These are phyloP conservation scores for Orchesellides sinensis DNA, from an alignment of 2,888 invertebrate species.

Conservation along the genomic window DNA sequence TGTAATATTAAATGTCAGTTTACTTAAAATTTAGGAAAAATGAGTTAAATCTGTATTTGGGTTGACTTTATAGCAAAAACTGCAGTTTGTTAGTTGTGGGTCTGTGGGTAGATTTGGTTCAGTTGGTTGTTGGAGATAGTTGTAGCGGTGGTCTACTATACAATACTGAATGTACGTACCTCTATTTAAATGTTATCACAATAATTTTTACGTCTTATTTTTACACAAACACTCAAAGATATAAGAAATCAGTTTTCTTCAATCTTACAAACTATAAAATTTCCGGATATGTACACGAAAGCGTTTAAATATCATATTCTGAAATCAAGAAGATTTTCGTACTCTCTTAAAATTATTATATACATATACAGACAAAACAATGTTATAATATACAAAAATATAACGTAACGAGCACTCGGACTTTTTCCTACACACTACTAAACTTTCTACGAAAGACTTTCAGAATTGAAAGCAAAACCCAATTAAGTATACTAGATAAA, in stretches of 20 bases:
- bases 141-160: slow-evolving; percentile 31
- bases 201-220: slow-evolving; percentile 70
- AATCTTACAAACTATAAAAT: slow-evolving; percentile 46
- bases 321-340: slow-evolving; percentile 46
- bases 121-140: slow-evolving; percentile 28
- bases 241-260: slow-evolving; percentile 50
- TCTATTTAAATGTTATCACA: slow-evolving; percentile 66
- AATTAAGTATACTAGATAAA: neutral
- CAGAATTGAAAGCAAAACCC: neutral
- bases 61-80: slow-evolving; percentile 43
- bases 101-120: slow-evolving; percentile 43
- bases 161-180: slow-evolving; percentile 60
- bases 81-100: slow-evolving; percentile 22
- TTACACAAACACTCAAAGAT: slow-evolving; percentile 67
- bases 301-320: slow-evolving; percentile 51
- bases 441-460: slow-evolving; percentile 38
- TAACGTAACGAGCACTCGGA: slow-evolving; percentile 61
- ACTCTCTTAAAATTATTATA: slow-evolving; percentile 54
- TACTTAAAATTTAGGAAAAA: slow-evolving; percentile 35
- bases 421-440: slow-evolving; percentile 38
- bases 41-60: slow-evolving; percentile 39
- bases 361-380: slow-evolving; percentile 37
- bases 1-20: slow-evolving; percentile 40
- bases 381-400: slow-evolving; percentile 52
- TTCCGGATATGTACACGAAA: slow-evolving; percentile 55